A percentile compares a stretch with the other conserved stretches of the same genome.
These are phyloP conservation scores for Bujurquina vittata DNA, from an alignment of 2,113 vertebrate genomes.

Conservation along the genomic window DNA sequence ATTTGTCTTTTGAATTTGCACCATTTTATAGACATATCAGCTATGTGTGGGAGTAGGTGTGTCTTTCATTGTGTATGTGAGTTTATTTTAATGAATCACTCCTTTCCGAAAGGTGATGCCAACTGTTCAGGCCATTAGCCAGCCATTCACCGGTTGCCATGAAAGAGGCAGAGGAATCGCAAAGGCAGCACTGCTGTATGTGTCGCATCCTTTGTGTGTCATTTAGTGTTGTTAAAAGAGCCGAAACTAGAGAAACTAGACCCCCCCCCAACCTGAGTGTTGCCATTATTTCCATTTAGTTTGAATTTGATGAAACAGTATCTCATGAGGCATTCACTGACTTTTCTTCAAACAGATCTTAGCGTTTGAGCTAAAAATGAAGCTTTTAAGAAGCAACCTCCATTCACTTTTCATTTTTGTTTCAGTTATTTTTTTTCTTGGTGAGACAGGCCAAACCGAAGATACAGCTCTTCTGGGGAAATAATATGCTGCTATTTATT, in stretches of 20 bases:
- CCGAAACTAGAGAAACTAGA: background rate
- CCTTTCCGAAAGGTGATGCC: conserved; percentile 3
- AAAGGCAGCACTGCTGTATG: conserved; percentile 7
- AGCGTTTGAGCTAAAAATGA: background rate
- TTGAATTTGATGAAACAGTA: conserved; percentile 18
- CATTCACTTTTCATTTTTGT: background rate
- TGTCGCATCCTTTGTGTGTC: conserved; percentile 11
- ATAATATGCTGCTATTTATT: conserved; percentile 64
- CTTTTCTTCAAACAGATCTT: background rate
- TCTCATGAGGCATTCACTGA: conserved; percentile 28
- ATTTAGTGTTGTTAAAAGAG: conserved; percentile 31
- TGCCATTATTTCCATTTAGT: conserved; percentile 9
- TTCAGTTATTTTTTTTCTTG: background rate
- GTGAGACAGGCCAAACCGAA: conserved; percentile 27
- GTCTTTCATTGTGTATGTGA: conserved; percentile 3
- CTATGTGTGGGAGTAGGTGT: conserved; percentile 23
- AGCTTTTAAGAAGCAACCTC: background rate
- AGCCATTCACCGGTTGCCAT: conserved; percentile 34
- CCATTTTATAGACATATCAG: conserved; percentile 71
- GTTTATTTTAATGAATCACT: conserved; percentile 8
- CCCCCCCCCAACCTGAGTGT: background rate
- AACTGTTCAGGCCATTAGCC: conserved; percentile 17
- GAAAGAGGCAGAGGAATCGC: background rate
- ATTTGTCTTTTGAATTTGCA: conserved; percentile 44
- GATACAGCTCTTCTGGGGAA: conserved; percentile 16